Evolutionary conservation across 2,113 vertebrate species (phyloP), one percentile per base, ranked within the genome.

Genomic region (Sprattus sprattus): DNA sequence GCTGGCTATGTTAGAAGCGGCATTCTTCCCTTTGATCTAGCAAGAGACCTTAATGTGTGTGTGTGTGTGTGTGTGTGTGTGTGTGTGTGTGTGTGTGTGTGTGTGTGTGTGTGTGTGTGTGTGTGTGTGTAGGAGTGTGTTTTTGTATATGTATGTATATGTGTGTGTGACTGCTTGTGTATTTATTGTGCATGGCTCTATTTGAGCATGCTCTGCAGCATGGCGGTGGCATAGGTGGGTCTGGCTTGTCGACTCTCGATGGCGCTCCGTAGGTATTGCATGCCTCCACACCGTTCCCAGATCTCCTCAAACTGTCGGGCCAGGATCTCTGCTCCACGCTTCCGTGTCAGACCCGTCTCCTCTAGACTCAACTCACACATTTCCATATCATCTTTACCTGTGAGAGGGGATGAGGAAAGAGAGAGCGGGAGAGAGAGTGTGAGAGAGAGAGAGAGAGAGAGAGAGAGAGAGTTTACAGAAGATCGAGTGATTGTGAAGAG

Each of bases 381-480:
- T 94, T 99, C 98, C 96, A 99, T 97, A 88, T 99, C 98, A 84
- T 99, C 98, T 88, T 99, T 99, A 18, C 98, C 98, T 99, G 92
- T 0, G 15, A 16, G 0, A 22, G 2, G 1, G 52, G 0, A 45
- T 13, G 60, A 15, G 46, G 45, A 50, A 46, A 22, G 10, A 22
- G 44, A 4, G 25, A 10, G 46, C 0, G n/a, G 82, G 6, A 10
- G 64, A 71, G 64, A 39, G 39, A 39, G 39, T 1, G 39, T 1
- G 22, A 67, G 60, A n/a, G 60, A 10, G 22, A 67, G 60, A 67
- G n/a, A 67, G 1, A 16, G 18, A 60, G 54, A 60, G 54, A 60
- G 54, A 60, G 2, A 60, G 54, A 60, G 15, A 39, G 39, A 39
- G 39, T 1, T 39, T 1, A 39, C 39, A 39, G 39, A 39, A 39